phyloP scores from a whole-genome alignment of 2,888 invertebrate genomes.

The Erynnis tages region DNA sequence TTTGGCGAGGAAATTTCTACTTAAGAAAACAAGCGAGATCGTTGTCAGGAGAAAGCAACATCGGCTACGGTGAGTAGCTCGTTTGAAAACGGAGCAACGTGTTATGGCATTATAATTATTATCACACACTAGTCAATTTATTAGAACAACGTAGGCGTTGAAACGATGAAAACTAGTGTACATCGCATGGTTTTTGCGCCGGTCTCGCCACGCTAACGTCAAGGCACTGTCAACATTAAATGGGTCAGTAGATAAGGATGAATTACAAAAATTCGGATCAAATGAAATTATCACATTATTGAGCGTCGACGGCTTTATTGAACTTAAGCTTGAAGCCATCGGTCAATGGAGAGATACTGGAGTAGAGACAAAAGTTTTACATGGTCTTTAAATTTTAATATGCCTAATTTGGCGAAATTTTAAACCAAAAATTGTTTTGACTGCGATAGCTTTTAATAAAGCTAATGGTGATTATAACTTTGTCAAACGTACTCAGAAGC shows the following conservation, averaged over 20 bases:
- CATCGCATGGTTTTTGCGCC: conserved; percentile 53
- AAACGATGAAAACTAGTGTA: conserved; percentile 49
- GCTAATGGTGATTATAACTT: no score
- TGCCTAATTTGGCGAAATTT: neutral
- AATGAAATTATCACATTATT: conserved; percentile 38
- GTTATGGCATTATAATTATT: conserved; percentile 23
- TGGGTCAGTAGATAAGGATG: conserved; percentile 72
- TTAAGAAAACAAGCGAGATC: neutral
- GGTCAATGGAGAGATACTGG: neutral
- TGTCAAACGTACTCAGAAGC: no score
- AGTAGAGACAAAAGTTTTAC: neutral
- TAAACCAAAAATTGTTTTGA: neutral
- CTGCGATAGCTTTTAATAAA: no score
- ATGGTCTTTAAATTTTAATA: no score
- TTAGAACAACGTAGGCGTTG: conserved; percentile 48
- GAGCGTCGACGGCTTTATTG: neutral
- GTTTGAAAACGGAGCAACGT: conserved; percentile 18
- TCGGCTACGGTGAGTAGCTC: conserved; percentile 8
- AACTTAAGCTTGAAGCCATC: neutral
- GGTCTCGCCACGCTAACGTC: conserved; percentile 61
- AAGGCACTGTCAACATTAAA: conserved; percentile 72
- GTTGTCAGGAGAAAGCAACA: conserved; percentile 4
- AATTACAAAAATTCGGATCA: conserved; percentile 65
- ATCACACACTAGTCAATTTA: conserved; percentile 30
- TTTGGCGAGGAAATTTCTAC: no score